Evolutionary conservation across 2,113 vertebrate genomes (phyloP).

Genomic region (Scalopus aquaticus): DNA sequence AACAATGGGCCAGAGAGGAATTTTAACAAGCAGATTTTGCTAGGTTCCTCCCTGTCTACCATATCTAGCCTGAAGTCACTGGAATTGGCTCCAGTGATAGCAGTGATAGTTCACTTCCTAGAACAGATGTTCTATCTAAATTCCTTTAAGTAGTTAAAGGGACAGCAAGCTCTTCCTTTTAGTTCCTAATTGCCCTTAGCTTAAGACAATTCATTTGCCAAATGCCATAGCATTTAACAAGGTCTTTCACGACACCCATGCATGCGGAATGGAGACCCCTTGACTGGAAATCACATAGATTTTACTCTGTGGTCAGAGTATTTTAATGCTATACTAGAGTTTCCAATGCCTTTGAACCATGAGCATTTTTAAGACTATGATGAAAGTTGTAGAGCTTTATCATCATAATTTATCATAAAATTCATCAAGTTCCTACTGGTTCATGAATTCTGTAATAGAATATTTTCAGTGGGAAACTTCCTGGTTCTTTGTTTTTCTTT

Average conservation of each 20-base stretch:
- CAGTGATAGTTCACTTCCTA: no score
- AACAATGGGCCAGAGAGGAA: no score
- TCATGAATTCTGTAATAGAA: neutral
- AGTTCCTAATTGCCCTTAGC: no score
- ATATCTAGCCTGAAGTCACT: no score
- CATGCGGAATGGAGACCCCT: neutral
- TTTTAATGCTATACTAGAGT: neutral
- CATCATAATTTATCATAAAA: constrained; percentile 4
- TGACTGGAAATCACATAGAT: neutral
- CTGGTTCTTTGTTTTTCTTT: neutral
- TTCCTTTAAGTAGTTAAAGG: no score
- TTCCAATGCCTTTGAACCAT: neutral
- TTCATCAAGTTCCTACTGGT: neutral
- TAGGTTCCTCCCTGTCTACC: no score
- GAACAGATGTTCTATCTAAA: no score
- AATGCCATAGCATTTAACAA: neutral
- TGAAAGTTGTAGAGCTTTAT: neutral
- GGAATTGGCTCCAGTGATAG: no score
- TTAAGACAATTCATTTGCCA: no score
- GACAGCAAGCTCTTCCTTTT: no score
- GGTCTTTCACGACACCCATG: neutral
- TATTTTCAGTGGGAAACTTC: neutral
- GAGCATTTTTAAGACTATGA: neutral
- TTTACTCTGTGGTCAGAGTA: neutral
- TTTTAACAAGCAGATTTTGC: no score